These are phyloP conservation scores for Cyclargus thomasi DNA, from an alignment of 1,140 invertebrate genomes.

Conservation along the genomic window DNA sequence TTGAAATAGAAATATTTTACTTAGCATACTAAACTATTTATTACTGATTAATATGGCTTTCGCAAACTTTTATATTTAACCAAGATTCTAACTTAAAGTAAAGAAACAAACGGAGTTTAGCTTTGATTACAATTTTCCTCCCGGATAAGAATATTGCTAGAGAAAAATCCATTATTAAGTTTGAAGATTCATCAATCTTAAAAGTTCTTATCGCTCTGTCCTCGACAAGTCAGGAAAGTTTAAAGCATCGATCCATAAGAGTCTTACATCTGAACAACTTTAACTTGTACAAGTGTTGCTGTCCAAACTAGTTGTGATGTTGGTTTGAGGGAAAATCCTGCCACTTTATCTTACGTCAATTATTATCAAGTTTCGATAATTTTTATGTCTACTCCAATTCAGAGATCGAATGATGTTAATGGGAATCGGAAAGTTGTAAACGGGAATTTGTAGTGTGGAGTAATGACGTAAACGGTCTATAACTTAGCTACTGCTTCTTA, in stretches of 20 bases:
- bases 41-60: too few species aligned
- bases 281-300: conserved; percentile 6
- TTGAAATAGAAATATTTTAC: too few species aligned
- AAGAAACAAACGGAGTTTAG: background rate
- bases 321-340: background rate
- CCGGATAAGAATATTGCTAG: background rate
- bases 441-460: too few species aligned
- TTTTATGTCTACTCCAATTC: too few species aligned
- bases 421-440: too few species aligned
- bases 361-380: background rate
- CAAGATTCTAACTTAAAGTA: too few species aligned
- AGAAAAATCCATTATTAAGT: conserved; percentile 35
- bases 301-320: conserved; percentile 4
- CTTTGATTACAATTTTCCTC: background rate
- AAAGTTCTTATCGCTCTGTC: conserved; percentile 40
- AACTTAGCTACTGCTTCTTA: too few species aligned
- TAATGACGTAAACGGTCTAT: too few species aligned
- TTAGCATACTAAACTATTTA: too few species aligned
- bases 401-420: too few species aligned
- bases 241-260: conserved; percentile 20
- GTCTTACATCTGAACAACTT: conserved; percentile 5
- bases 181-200: conserved; percentile 40
- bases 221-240: conserved; percentile 23
- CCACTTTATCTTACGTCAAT: background rate
- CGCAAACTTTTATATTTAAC: too few species aligned